phyloP scores from a whole-genome alignment of 2,888 invertebrate genomes.

The Diabrotica balteata region DNA sequence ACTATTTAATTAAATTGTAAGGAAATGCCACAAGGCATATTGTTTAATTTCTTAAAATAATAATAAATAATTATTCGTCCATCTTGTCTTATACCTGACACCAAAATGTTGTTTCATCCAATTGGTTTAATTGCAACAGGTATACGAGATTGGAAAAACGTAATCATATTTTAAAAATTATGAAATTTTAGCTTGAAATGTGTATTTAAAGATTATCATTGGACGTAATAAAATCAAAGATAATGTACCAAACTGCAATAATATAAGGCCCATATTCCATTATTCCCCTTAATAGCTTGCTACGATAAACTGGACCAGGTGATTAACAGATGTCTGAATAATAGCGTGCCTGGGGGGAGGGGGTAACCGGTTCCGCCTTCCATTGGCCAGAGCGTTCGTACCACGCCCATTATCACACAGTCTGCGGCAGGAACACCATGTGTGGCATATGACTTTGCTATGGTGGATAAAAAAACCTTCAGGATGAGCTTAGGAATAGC shows the following conservation, averaged over 20 bases:
- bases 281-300: constrained; percentile 49
- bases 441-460: constrained; percentile 53
- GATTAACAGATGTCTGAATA: constrained; percentile 57
- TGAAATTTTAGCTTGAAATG: too few relatives aligned
- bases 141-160: too few relatives aligned
- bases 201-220: too few relatives aligned
- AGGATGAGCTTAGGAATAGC: constrained; percentile 43
- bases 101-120: too few relatives aligned
- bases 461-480: constrained; percentile 40
- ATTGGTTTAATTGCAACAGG: too few relatives aligned
- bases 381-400: constrained; percentile 40
- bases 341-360: constrained; percentile 43
- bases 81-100: too few relatives aligned
- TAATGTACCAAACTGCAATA: constrained; percentile 15
- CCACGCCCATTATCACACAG: constrained; percentile 36
- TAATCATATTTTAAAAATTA: too few relatives aligned
- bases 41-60: too few relatives aligned
- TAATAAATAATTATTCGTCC: too few relatives aligned
- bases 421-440: constrained; percentile 46
- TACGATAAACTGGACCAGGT: constrained; percentile 52
- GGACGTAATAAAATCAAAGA: background rate
- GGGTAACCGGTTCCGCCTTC: constrained; percentile 36
- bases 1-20: too few relatives aligned
- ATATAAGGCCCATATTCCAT: constrained; percentile 28
- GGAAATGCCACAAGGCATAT: too few relatives aligned